These are phyloP conservation scores for Hiodon tergisus DNA, from an alignment of 2,113 vertebrate genomes.

Conservation along the genomic window DNA sequence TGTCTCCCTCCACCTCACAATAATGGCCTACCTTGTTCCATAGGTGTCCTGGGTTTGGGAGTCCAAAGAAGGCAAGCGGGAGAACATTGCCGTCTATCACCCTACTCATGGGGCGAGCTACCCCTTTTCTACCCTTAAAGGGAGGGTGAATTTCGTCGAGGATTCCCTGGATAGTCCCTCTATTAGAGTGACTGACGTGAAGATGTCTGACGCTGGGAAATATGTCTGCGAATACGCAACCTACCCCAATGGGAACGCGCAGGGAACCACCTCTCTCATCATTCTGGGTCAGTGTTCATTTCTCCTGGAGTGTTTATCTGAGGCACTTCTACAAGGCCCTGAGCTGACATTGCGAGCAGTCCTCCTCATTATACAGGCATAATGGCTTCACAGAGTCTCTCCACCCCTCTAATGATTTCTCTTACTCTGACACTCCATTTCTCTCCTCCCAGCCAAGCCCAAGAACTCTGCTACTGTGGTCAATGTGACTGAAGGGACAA, in stretches of 20 bases:
- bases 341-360: background rate
- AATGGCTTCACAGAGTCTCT: background rate
- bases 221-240: conserved; percentile 79
- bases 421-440: background rate
- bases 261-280: conserved; percentile 61
- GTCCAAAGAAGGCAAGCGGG: conserved; percentile 40
- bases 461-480: conserved; percentile 53
- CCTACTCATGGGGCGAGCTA: conserved; percentile 63
- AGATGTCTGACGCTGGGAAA: conserved; percentile 66
- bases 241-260: conserved; percentile 72
- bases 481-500: conserved; percentile 52
- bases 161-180: conserved; percentile 60
- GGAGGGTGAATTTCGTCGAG: conserved; percentile 55
- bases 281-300: conserved; percentile 55
- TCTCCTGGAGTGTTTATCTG: conserved; percentile 18
- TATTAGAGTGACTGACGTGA: conserved; percentile 58
- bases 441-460: conserved; percentile 54
- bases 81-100: conserved; percentile 71
- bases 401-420: background rate
- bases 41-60: conserved; percentile 70
- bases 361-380: background rate
- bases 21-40: background rate
- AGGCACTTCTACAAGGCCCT: background rate
- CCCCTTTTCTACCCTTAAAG: conserved; percentile 51
- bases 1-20: background rate